Evolutionary conservation across 2,113 vertebrate genomes (phyloP), one percentile per base, ranked within the genome.

Genomic region (Cinclus cinclus): DNA sequence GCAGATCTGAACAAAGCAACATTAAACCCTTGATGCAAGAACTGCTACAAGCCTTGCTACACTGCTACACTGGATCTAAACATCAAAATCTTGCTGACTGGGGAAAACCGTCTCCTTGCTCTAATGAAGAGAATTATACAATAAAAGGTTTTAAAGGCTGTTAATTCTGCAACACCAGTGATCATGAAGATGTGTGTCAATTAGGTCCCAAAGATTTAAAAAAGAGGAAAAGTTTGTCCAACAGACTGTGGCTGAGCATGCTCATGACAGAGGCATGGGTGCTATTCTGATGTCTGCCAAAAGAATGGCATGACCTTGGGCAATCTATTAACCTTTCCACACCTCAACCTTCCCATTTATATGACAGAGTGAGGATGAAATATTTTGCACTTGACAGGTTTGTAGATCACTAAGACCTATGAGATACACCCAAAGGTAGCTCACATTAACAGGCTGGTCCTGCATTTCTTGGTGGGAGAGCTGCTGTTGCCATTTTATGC

Each of bases 221-320:
- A 68, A 63, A 15, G 2, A 42, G 8, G 35, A 39, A 24, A 78
- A 80, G 35, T 77, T 95, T 77, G 28, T 56, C 87, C 52, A 59
- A 19, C 16, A 78, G 27, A 52, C 70, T 82, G 31, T 19, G 12
- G 25, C 52, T 79, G 28, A 69, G 39, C 7, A 37, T 39, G 55
- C 77, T 55, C 2, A 2, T 44, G 67, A 56, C 11, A 82, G 87
- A 79, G 74, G 33, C 49, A 46, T 21, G 69, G 79, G 83, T 81
- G 65, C 63, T 64, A 10, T 83, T 90, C 63, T 25, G 7, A 75
- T 31, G 41, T 68, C 68, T 89, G 79, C 44, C 88, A 55, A 52
- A 92, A 80, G 64, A 94, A 83, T 11, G 7, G 33, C 37, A 47
- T 76, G 91, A 97, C 97, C 92, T 93, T 90, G 92, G 92, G 92